A percentile compares a stretch with the other conserved stretches of the same genome.
These are phyloP conservation scores for Cerceris ruficornis DNA, from an alignment of 2,888 invertebrate genomes.

Conservation along the genomic window DNA sequence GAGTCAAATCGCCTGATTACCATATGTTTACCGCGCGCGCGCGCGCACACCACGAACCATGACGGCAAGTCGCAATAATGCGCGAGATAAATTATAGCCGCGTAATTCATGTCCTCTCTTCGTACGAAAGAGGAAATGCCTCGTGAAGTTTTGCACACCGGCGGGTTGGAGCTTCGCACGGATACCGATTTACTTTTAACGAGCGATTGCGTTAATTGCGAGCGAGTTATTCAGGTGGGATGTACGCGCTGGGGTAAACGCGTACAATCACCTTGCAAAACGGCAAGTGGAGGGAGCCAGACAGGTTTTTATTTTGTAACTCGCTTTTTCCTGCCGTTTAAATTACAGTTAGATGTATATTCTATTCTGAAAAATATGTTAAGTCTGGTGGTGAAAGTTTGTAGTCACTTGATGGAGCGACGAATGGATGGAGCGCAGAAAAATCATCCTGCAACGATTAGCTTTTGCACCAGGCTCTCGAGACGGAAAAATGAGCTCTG, in stretches of 20 bases:
- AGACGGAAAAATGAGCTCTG: too few species aligned
- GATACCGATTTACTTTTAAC: conserved; percentile 27
- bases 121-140: conserved; percentile 45
- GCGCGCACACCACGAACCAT: conserved; percentile 42
- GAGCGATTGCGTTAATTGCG: conserved; percentile 36
- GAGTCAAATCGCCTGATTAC: conserved; percentile 73
- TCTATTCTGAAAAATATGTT: too few species aligned
- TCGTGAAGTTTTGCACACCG: conserved; percentile 42
- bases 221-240: neutral
- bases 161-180: conserved; percentile 21
- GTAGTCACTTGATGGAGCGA: too few species aligned
- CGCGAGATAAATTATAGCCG: conserved; percentile 59
- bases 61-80: conserved; percentile 41
- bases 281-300: too few species aligned
- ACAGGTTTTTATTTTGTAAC: too few species aligned
- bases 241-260: neutral
- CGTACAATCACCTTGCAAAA: conserved; percentile 3
- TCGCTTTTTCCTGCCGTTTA: too few species aligned
- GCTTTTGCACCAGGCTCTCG: too few species aligned
- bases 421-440: too few species aligned
- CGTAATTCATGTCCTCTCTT: conserved; percentile 54
- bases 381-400: too few species aligned
- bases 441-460: too few species aligned
- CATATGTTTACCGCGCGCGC: conserved; percentile 62
- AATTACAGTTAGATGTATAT: too few species aligned